A percentile compares a stretch with the other conserved stretches of the same genome.
These are phyloP conservation scores for Trinectes maculatus DNA, from an alignment of 2,113 vertebrate species.

Conservation along the genomic window DNA sequence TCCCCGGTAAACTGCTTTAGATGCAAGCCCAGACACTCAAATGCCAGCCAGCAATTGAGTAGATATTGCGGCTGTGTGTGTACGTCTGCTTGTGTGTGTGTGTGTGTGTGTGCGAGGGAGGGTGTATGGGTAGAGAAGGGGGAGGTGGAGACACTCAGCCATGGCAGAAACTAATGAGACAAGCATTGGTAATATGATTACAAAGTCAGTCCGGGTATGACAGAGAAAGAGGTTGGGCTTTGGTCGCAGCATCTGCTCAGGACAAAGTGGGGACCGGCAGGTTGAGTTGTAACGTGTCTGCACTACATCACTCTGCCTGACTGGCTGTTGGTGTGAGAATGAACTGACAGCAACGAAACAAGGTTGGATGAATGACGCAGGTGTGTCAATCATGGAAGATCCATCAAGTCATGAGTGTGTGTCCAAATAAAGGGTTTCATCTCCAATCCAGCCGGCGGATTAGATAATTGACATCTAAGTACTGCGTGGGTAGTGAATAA, in stretches of 20 bases:
- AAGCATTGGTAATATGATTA: conserved; percentile 78
- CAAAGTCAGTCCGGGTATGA: conserved; percentile 64
- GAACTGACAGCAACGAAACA: conserved; percentile 10
- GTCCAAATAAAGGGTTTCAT: conserved; percentile 48
- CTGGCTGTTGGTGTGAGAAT: conserved; percentile 14
- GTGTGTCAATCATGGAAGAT: too few relatives aligned
- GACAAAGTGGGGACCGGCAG: conserved; percentile 42
- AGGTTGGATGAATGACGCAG: not conserved
- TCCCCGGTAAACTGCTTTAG: conserved; percentile 77
- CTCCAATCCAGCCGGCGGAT: conserved; percentile 41
- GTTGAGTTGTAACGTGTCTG: conserved; percentile 7
- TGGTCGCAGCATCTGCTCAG: conserved; percentile 47
- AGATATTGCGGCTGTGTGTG: conserved; percentile 34
- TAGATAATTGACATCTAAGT: conserved; percentile 65
- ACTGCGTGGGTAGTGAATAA: conserved; percentile 61
- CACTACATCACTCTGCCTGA: not conserved
- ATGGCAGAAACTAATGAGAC: conserved; percentile 79
- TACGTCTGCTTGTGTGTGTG: conserved; percentile 18
- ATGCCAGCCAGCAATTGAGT: conserved; percentile 75
- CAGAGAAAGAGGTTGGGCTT: conserved; percentile 37
- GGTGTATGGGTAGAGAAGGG: conserved; percentile 34
- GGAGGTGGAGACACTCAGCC: conserved; percentile 70
- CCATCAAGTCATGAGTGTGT: conserved; percentile 35
- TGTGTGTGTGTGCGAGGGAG: conserved; percentile 9
- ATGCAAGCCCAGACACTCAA: conserved; percentile 72